phyloP scores from a whole-genome alignment of 2,888 invertebrate species.

The Colletes collaris region DNA sequence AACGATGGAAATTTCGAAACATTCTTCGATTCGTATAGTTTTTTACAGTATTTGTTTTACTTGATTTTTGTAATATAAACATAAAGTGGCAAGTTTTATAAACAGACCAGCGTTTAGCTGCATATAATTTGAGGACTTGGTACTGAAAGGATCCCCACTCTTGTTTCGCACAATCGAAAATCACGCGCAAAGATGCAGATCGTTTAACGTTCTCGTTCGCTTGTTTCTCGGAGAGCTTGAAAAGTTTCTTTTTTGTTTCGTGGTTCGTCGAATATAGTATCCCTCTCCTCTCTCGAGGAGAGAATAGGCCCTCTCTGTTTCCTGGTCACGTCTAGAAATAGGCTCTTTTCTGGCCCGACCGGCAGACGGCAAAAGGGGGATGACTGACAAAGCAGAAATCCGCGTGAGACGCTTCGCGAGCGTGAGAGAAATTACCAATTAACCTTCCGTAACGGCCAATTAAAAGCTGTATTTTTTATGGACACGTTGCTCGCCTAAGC shows the following conservation, averaged over 20 bases:
- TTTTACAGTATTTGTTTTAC: too few relatives aligned
- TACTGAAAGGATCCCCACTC: too few relatives aligned
- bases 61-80: too few relatives aligned
- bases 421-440: constrained; percentile 61
- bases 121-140: too few relatives aligned
- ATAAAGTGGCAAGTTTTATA: too few relatives aligned
- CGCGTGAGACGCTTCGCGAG: constrained; percentile 51
- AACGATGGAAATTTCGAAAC: neutral
- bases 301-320: constrained; percentile 16
- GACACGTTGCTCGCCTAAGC: neutral
- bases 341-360: constrained; percentile 27
- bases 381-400: constrained; percentile 57
- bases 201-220: too few relatives aligned
- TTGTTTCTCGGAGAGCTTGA: neutral
- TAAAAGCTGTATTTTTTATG: constrained; percentile 35
- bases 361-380: constrained; percentile 39
- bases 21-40: too few relatives aligned
- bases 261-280: constrained; percentile 5
- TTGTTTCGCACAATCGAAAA: neutral
- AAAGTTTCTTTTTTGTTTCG: neutral
- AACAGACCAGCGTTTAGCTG: too few relatives aligned
- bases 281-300: neutral
- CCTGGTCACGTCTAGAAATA: constrained; percentile 31
- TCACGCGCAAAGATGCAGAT: neutral
- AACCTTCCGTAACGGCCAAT: constrained; percentile 48